These are phyloP conservation scores for Gavia stellata DNA, from an alignment of 2,113 vertebrate genomes.

Conservation along the genomic window DNA sequence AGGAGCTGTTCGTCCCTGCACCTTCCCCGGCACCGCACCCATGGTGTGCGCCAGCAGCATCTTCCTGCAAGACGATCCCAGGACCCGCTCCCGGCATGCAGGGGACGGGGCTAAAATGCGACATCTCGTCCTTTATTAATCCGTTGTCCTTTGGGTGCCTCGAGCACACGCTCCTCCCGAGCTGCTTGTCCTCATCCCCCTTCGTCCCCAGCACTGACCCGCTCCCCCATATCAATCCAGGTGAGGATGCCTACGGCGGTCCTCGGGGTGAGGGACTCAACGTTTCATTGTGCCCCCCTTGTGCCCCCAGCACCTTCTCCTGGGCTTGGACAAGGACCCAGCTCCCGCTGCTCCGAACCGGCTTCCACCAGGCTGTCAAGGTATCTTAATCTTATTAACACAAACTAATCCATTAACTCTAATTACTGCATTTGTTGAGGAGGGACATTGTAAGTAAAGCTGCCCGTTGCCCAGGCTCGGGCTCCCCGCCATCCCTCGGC, in stretches of 20 bases:
- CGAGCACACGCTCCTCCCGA: neutral
- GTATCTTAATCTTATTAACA: neutral
- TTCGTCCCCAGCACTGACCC: neutral
- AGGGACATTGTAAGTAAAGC: slow-evolving; percentile 25
- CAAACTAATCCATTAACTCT: slow-evolving; percentile 6
- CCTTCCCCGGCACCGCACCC: neutral
- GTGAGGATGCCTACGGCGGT: accelerated
- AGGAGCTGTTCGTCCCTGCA: neutral
- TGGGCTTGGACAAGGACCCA: neutral
- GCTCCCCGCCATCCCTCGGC: neutral
- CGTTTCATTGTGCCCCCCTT: neutral
- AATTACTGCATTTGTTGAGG: slow-evolving; percentile 27
- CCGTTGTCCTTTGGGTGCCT: neutral
- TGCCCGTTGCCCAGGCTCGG: neutral
- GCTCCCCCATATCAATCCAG: accelerated
- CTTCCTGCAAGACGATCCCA: neutral
- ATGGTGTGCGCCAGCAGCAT: neutral
- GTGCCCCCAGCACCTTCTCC: neutral
- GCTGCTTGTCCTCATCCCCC: neutral
- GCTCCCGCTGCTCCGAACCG: neutral
- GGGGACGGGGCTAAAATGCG: neutral
- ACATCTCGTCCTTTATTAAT: neutral
- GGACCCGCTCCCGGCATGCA: accelerated
- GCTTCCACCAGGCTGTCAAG: neutral
- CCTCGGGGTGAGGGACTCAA: neutral